These are phyloP conservation scores for Amblyopsis rosae DNA, from an alignment of 2,113 vertebrate genomes.

Conservation along the genomic window DNA sequence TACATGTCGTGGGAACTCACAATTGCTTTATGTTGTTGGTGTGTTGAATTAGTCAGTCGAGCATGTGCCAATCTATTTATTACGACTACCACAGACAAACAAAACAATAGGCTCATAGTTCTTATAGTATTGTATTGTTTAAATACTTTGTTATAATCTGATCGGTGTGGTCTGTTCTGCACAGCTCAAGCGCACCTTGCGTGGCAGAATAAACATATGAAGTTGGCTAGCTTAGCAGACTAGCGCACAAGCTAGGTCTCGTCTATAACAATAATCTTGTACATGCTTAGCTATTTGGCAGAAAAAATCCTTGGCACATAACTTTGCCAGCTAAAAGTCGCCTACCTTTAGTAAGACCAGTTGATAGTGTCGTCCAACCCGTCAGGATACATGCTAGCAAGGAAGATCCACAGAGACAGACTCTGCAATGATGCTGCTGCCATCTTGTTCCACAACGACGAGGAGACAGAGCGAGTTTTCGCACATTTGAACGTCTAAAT, in stretches of 20 bases:
- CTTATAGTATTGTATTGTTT: no score
- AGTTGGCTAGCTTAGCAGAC: conserved; percentile 60
- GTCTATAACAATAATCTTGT: neutral
- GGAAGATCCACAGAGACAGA: conserved; percentile 46
- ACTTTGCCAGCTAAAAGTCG: neutral
- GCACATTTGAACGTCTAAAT: conserved; percentile 57
- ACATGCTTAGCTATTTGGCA: neutral
- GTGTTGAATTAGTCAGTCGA: no score
- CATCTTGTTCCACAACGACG: conserved; percentile 72
- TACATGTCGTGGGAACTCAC: no score
- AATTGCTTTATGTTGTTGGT: no score
- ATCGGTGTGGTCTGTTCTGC: no score
- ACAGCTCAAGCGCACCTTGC: neutral
- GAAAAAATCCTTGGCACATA: no score
- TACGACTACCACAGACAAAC: no score
- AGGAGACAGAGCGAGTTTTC: conserved; percentile 60
- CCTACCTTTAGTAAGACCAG: conserved; percentile 63
- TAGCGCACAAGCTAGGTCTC: conserved; percentile 31
- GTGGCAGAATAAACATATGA: conserved; percentile 18
- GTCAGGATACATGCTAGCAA: conserved; percentile 35
- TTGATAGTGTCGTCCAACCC: conserved; percentile 27
- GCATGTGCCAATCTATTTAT: no score
- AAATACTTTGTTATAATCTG: no score
- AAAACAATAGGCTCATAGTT: no score
- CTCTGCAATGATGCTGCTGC: conserved; percentile 57